Percentiles rank a stretch among this genome's conserved stretches.
Conservation (phyloP, 1,140 invertebrate genomes). For the Tetramorium parvispinum region DNA sequence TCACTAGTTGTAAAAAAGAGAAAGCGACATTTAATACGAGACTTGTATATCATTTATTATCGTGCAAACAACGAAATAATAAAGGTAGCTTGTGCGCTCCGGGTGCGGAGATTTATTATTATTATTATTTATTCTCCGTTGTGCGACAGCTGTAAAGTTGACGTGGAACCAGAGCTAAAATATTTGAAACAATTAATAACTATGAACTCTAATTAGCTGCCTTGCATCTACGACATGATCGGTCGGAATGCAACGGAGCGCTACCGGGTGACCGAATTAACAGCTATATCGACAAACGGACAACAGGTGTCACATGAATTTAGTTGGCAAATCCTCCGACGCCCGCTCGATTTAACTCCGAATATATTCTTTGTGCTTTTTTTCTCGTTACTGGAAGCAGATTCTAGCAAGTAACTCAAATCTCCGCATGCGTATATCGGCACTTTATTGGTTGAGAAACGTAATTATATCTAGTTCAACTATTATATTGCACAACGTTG, state of each 20-base stretch:
- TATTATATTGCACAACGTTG: background rate
- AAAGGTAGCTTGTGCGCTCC: background rate
- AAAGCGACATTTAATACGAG: slow-evolving; percentile 15
- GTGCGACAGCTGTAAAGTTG: slow-evolving; percentile 26
- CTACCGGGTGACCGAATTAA: slow-evolving; percentile 64
- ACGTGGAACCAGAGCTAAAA: slow-evolving; percentile 11
- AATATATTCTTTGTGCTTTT: slow-evolving; percentile 38
- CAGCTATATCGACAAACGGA: slow-evolving; percentile 56
- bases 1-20: background rate
- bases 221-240: slow-evolving; percentile 46
- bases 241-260: background rate
- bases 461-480: slow-evolving; percentile 4
- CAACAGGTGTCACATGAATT: slow-evolving; percentile 74
- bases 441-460: background rate
- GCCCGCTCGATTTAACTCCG: slow-evolving; percentile 49
- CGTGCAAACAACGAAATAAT: slow-evolving; percentile 36
- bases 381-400: background rate
- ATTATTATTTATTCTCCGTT: slow-evolving; percentile 38
- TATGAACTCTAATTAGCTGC: slow-evolving; percentile 51
- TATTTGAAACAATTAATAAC: slow-evolving; percentile 62
- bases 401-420: slow-evolving; percentile 19
- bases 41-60: slow-evolving; percentile 23
- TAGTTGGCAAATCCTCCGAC: slow-evolving; percentile 56
- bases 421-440: background rate
- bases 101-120: slow-evolving; percentile 33